Evolutionary conservation across 2,797 vertebrate species (phyloP).

Genomic region (Chrysocyon brachyurus): DNA sequence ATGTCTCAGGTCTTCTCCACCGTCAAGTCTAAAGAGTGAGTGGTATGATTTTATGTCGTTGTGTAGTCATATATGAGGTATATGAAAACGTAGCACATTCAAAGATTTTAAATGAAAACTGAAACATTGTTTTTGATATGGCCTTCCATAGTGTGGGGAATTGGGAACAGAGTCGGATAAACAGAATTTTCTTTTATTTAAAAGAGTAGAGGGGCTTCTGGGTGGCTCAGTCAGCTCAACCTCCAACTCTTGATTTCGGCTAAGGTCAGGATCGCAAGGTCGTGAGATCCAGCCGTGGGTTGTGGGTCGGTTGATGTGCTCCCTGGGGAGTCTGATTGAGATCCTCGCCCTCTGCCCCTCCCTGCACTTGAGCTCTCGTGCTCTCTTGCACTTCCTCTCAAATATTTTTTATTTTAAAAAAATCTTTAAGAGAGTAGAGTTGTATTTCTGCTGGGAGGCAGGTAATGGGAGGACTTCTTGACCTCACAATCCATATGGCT

Average conservation of each 20-base stretch:
- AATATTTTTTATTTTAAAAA: background rate
- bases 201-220: background rate
- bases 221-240: background rate
- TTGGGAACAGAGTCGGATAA: background rate
- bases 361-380: background rate
- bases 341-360: background rate
- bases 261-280: background rate
- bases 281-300: background rate
- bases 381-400: background rate
- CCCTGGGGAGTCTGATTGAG: background rate
- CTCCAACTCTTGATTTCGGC: background rate
- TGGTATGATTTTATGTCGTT: background rate
- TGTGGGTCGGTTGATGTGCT: rapidly evolving
- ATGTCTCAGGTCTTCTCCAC: background rate
- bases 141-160: background rate
- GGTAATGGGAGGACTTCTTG: background rate
- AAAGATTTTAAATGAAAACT: background rate
- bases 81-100: background rate
- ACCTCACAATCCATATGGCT: background rate
- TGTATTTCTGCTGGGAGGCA: background rate
- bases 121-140: background rate
- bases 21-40: background rate
- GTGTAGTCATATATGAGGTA: background rate
- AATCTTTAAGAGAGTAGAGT: background rate
- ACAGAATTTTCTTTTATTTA: constrained; percentile 36